A percentile compares a stretch with the other conserved stretches of the same genome.
phyloP scores from a whole-genome alignment of 2,113 vertebrate genomes.

The Boleophthalmus pectinirostris region DNA sequence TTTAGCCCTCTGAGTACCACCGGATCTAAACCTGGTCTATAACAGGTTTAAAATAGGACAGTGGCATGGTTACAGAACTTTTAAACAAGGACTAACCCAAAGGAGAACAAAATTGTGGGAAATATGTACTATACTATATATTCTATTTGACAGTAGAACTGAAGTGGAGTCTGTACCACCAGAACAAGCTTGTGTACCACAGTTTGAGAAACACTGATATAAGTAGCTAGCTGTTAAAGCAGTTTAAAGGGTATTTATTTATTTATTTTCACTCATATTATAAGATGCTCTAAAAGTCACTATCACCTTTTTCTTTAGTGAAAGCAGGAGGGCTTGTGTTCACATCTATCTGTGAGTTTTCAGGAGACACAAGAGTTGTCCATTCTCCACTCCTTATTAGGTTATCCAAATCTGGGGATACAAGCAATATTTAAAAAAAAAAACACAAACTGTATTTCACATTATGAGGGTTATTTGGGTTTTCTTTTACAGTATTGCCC shows the following conservation, averaged over 20 bases:
- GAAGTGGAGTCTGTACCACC: too few relatives aligned
- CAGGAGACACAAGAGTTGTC: slow-evolving; percentile 46
- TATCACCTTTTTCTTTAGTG: slow-evolving; percentile 72
- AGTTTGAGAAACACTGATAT: too few relatives aligned
- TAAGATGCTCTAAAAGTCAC: neutral
- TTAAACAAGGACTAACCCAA: too few relatives aligned
- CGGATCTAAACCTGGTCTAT: too few relatives aligned
- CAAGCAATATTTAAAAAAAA: neutral
- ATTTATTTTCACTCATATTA: neutral
- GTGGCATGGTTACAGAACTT: too few relatives aligned
- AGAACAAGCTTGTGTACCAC: too few relatives aligned
- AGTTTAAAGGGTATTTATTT: neutral
- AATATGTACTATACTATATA: too few relatives aligned
- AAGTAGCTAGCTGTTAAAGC: neutral
- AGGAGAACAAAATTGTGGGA: too few relatives aligned
- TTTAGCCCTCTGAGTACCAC: too few relatives aligned
- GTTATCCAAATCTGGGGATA: slow-evolving; percentile 68
- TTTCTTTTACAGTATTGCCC: neutral
- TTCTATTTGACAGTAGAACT: too few relatives aligned
- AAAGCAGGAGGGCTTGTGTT: slow-evolving; percentile 63
- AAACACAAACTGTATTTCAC: neutral
- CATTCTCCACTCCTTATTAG: slow-evolving; percentile 66
- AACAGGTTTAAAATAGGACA: too few relatives aligned
- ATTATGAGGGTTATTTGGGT: neutral
- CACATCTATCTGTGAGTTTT: slow-evolving; percentile 9